Base-by-base conservation (phyloP, 2,797 vertebrate species). In the Eulemur rubriventer region DNA sequence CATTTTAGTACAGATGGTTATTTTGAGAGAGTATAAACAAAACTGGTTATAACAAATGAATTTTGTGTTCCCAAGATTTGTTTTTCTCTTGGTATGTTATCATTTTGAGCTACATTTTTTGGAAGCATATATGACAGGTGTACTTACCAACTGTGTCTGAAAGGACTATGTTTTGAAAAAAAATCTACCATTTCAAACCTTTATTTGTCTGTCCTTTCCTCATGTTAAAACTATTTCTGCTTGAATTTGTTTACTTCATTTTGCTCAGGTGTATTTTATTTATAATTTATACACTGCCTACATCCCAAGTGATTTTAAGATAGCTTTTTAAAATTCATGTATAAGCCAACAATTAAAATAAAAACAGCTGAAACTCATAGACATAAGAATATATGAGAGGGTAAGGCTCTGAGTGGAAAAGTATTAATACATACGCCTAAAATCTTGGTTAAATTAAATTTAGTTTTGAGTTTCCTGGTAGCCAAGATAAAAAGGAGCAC, bases 11-110 rank as follows among this genome's bases (percentile, higher is more conserved):
- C 89, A 94, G 96, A 94, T 91, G 95, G 94, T 69, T 95, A 97
- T 96, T 97, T 96, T 96, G 91, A 96, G 95, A 97, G 73, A 70
- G 78, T 97, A 93, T 96, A 96, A 97, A 93, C 82, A 96, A 97
- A 98, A 97, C 97, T 96, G 82, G 69, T 87, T 97, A 72, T 97
- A 98, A 97, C 96, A 96, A 97, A 97, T 93, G 96, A 97, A 97
- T 97, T 96, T 96, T 86, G n/a, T 48, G 95, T 96, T 95, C 79
- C 48, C 46, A 50, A 94, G 93, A 80, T 97, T 97, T 97, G 69
- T 96, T 96, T 97, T 97, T 95, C 82, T 98, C 88, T 96, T 94
- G 91, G 57, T 94, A 67, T 96, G 91, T 96, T 98, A 97, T 96
- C 94, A 96, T 97, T 97, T 75, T 90, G 30, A 95, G 84, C 61